Evolutionary conservation across 2,113 vertebrate genomes (phyloP).

Genomic region (Pseudopodoces humilis): DNA sequence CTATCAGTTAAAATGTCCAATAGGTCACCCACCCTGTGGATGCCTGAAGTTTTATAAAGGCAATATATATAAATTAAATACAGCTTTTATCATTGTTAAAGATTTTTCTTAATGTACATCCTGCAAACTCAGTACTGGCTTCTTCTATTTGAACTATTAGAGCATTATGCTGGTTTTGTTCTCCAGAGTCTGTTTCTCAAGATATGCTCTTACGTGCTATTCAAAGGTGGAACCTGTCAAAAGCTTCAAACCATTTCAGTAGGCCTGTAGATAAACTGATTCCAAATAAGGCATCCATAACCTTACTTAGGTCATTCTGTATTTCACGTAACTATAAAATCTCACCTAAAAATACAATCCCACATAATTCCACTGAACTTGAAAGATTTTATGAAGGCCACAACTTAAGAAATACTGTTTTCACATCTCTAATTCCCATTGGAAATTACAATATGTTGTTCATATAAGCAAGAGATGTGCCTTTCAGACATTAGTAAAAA

Average conservation of each 20-base stretch:
- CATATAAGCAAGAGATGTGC: not conserved
- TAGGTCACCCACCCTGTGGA: not conserved
- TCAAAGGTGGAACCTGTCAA: not conserved
- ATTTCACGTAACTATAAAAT: not conserved
- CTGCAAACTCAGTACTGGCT: not conserved
- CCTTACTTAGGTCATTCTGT: not conserved
- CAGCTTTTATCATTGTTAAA: not conserved
- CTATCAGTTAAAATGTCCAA: not conserved
- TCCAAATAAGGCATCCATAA: not conserved
- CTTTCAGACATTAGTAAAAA: not conserved
- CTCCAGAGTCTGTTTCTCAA: not conserved
- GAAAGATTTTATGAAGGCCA: not conserved
- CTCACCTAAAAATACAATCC: not conserved
- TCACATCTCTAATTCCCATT: not conserved
- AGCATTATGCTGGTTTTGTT: not conserved
- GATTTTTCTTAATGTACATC: not conserved
- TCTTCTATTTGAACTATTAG: not conserved
- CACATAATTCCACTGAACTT: not conserved
- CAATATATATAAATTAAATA: not conserved
- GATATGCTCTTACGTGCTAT: not conserved
- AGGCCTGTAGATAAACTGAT: not conserved
- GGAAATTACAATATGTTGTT: not conserved
- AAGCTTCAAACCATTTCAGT: not conserved
- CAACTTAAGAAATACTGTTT: not conserved
- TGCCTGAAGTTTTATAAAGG: not conserved